Evolutionary conservation across 2,888 invertebrate genomes (phyloP).

Genomic region (Drosophila paramelanica): DNA sequence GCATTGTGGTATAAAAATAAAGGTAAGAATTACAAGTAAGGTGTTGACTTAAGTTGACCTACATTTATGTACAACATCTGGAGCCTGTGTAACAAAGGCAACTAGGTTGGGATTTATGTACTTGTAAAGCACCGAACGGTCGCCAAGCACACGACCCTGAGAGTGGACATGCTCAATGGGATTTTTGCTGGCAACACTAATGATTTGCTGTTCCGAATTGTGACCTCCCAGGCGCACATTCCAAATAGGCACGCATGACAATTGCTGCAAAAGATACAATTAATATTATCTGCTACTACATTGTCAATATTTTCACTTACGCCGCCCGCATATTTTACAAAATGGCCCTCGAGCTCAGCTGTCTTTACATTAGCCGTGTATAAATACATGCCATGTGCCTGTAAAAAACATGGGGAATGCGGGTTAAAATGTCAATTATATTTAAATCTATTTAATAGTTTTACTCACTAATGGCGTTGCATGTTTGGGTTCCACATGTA

Average conservation of each 20-base stretch:
- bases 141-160: slow-evolving; percentile 96
- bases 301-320: slow-evolving; percentile 63
- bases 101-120: slow-evolving; percentile 99
- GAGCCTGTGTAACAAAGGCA: slow-evolving; percentile 92
- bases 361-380: slow-evolving; percentile 88
- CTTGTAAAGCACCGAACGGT: slow-evolving; percentile 98
- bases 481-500: slow-evolving; percentile 89
- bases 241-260: slow-evolving; percentile 90
- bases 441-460: neutral
- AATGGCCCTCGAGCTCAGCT: slow-evolving; percentile 88
- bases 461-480: slow-evolving; percentile 82
- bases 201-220: slow-evolving; percentile 87
- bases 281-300: neutral
- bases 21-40: no score
- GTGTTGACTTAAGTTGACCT: slow-evolving; percentile 24
- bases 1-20: slow-evolving; percentile 47
- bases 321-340: slow-evolving; percentile 78
- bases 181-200: slow-evolving; percentile 88
- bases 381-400: slow-evolving; percentile 87
- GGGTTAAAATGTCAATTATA: neutral
- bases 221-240: slow-evolving; percentile 88
- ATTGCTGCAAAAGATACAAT: slow-evolving; percentile 84
- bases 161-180: slow-evolving; percentile 93
- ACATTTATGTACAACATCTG: slow-evolving; percentile 92
- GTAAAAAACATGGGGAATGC: slow-evolving; percentile 6